Conservation (phyloP, 2,113 vertebrate species). For the Electrona antarctica region DNA sequence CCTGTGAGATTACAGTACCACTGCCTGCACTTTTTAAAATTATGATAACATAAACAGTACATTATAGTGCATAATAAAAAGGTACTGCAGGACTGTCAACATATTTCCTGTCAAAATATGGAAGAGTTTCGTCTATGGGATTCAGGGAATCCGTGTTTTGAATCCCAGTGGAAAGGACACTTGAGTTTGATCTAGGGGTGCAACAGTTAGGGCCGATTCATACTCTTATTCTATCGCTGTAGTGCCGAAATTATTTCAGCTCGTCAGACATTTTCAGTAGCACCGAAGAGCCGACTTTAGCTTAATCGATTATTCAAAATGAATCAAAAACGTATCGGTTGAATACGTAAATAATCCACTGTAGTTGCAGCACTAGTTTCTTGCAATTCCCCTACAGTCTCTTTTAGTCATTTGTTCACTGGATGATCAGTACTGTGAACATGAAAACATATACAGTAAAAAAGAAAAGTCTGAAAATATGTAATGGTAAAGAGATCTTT, state of each 20-base stretch:
- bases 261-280: too few species aligned
- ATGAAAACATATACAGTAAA: not conserved
- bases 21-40: too few species aligned
- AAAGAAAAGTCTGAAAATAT: not conserved
- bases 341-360: too few species aligned
- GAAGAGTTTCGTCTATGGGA: not conserved
- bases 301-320: too few species aligned
- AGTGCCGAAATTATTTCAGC: too few species aligned
- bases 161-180: constrained; percentile 64
- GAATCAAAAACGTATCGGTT: too few species aligned
- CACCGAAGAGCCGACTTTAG: too few species aligned
- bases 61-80: constrained; percentile 13
- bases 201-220: too few species aligned
- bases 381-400: constrained; percentile 12
- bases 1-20: not conserved
- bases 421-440: constrained; percentile 3
- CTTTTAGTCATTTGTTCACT: not conserved
- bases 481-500: not conserved
- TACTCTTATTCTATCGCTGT: too few species aligned
- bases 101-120: not conserved
- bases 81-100: constrained; percentile 4
- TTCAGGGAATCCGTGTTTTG: constrained; percentile 1
- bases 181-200: constrained; percentile 33
- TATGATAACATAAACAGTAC: not conserved
- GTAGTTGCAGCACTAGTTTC: constrained; percentile 12